Base-by-base conservation (phyloP, 2,888 invertebrate genomes). In the Onchidella celtica region DNA sequence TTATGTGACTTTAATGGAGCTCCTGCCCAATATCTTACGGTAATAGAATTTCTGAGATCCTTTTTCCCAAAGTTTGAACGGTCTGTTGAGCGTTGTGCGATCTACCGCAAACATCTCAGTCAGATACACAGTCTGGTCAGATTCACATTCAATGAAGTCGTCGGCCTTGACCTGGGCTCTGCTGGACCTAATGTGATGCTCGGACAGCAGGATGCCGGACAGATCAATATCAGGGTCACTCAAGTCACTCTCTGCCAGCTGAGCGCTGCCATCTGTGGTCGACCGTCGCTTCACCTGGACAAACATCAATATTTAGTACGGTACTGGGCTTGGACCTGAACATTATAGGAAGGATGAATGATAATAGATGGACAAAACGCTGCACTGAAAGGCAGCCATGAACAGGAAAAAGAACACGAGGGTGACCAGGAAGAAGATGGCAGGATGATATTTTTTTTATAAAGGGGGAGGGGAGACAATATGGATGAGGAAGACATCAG, bases 51-150 rank as follows among this genome's bases (percentile, higher is more conserved):
- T 87, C 36, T 86, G 85, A 29, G 89, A 87, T 14, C 85, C 87
- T 74, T 86, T 86, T 38, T 87, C 84, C 86, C 86, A 88, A 1
- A 91, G 75, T 70, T 87, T 86, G 3, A 90, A 57, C 0, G 89
- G 90, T 0, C 83, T 38, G 34, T 78, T 77, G 85, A 88, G 81
- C 0, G 84, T 84, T 4, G 89, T 88, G 55, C 90, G 81, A 79
- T 91, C 91, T 70, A 91, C 69, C 24, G 90, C 86, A 78, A 91
- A 89, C 55, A 88, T 72, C 75, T 90, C 90, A 0, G 89, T 84
- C 27, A 87, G 72, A 79, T 86, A 88, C 21, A 88, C 86, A 3
- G 86, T 85, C 81, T 88, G 88, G 76, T 88, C 87, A n/a, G 86
- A 81, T 72, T 88, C 84, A 73, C 88, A 88, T 78, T 88, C 88